Evolutionary conservation across 2,113 vertebrate species (phyloP), one percentile per base, ranked within the genome.

Genomic region (Nycticebus coucang): DNA sequence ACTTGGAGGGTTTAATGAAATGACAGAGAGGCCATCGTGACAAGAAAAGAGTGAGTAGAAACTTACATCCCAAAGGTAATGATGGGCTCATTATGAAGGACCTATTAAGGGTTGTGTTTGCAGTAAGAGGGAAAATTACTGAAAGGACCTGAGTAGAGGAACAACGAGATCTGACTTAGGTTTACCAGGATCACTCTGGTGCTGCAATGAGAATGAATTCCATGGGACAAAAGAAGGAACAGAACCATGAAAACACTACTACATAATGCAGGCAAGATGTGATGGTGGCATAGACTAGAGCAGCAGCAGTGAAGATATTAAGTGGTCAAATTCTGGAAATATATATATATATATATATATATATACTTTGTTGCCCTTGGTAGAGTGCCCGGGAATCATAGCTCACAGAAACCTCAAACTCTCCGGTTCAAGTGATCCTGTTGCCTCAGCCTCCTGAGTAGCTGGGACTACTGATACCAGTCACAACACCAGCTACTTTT

Each of bases 251-350:
- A 7, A 41, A 26, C 24, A 13, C 18, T 15, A 13, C 13, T 11
- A 11, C 5, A 22, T 24, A 19, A 33, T 22, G 41, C 33, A 77
- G 55, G 10, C 0, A 0, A 22, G 5, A 15, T n/a, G 2, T 4
- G 13, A 15, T 17, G 62, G 69, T 17, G 15, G n/a, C 45, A 12
- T 41, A 45, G 28, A 15, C 28, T 33, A 33, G 35, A 6, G 17
- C 37, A 41, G 41, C 2, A 11, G 55, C n/a, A 6, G 26, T 7
- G 1, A 17, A 55, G 21, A 22, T 13, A 2, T 3, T 60, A 41
- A 50, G 37, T 87, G 21, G 26, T 74, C 45, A 33, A 15, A 41
- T 69, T 41, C 35, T 41, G 18, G 33, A 75, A 53, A 1, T 5
- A 35, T 45, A n/a, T n/a, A n/a, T n/a, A n/a, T n/a, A n/a, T n/a